Evolutionary conservation across 2,113 vertebrate species (phyloP).

Genomic region (Meles meles): DNA sequence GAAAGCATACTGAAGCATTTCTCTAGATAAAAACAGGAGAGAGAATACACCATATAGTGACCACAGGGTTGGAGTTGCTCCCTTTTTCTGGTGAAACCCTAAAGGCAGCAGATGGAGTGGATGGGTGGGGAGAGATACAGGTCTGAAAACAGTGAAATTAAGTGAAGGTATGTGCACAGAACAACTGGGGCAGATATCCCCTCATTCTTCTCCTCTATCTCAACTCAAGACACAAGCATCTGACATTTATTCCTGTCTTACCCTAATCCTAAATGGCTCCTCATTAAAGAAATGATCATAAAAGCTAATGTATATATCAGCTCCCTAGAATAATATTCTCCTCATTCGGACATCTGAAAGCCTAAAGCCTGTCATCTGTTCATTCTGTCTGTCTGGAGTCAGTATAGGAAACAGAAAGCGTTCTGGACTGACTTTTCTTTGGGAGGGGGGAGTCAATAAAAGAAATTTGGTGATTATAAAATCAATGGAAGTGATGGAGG

Average conservation of each 20-base stretch:
- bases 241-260: background rate
- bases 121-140: background rate
- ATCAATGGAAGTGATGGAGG: background rate
- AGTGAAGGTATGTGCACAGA: background rate
- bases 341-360: background rate
- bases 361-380: background rate
- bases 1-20: background rate
- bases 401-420: background rate
- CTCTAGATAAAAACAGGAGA: background rate
- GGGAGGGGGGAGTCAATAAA: background rate
- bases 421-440: background rate
- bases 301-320: background rate
- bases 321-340: background rate
- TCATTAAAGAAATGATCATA: background rate
- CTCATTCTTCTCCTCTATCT: background rate
- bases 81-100: background rate
- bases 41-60: background rate
- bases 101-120: background rate
- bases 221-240: background rate
- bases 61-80: background rate
- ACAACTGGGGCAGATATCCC: background rate
- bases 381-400: background rate
- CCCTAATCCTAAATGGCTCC: background rate
- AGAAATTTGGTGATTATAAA: background rate
- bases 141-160: background rate